Evolutionary conservation across 2,888 invertebrate genomes (phyloP).

Genomic region (Melanostoma scalare): DNA sequence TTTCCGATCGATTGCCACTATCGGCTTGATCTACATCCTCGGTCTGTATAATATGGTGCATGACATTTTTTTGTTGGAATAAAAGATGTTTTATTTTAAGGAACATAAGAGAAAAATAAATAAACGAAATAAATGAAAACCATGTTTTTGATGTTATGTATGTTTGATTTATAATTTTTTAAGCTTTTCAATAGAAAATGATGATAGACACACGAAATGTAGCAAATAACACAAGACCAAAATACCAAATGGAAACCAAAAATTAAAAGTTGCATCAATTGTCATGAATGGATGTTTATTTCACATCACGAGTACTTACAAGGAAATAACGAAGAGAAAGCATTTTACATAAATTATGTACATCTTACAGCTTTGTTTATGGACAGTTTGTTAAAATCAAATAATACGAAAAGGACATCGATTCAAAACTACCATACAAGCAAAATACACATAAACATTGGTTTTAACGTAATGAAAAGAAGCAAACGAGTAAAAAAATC

Average conservation of each 20-base stretch:
- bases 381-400: background rate
- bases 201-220: slow-evolving; percentile 27
- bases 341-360: slow-evolving; percentile 13
- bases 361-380: background rate
- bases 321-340: slow-evolving; percentile 23
- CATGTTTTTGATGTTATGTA: slow-evolving; percentile 17
- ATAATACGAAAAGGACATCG: background rate
- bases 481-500: too few species aligned
- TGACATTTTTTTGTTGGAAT: slow-evolving; percentile 33
- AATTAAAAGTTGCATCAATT: slow-evolving; percentile 1
- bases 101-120: slow-evolving; percentile 61
- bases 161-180: background rate
- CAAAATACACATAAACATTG: too few species aligned
- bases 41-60: slow-evolving; percentile 75
- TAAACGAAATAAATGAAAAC: slow-evolving; percentile 56
- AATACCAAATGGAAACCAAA: slow-evolving; percentile 14
- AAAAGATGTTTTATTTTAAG: slow-evolving; percentile 48
- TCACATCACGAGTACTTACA: slow-evolving; percentile 35
- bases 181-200: slow-evolving; percentile 26
- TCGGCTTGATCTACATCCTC: slow-evolving; percentile 81
- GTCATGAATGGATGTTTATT: slow-evolving; percentile 8
- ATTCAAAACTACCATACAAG: too few species aligned
- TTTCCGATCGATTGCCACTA: slow-evolving; percentile 81
- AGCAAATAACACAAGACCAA: slow-evolving; percentile 28
- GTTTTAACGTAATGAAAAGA: too few species aligned